Conservation (phyloP, 2,113 vertebrate species). For the Perccottus glenii region DNA sequence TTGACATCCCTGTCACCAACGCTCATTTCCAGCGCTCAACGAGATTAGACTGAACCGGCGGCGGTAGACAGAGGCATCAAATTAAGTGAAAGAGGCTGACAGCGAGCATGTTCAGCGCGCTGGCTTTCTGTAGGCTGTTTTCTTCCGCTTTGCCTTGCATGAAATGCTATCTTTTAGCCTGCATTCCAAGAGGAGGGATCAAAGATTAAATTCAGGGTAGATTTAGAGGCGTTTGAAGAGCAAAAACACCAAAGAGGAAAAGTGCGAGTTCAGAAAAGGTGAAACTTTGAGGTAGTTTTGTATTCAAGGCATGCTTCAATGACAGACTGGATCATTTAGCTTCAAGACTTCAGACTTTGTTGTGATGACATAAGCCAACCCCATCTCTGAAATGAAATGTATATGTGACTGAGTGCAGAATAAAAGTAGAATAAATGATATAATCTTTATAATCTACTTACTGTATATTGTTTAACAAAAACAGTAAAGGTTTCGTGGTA, state of each 20-base stretch:
- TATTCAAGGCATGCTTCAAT: slow-evolving; percentile 38
- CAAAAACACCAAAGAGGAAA: slow-evolving; percentile 30
- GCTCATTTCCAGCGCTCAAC: slow-evolving; percentile 73
- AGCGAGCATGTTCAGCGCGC: slow-evolving; percentile 71
- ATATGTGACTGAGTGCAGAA: too few relatives aligned
- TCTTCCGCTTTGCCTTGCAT: slow-evolving; percentile 64
- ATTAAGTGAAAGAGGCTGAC: slow-evolving; percentile 74
- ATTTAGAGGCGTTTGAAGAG: slow-evolving; percentile 64
- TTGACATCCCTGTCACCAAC: slow-evolving; percentile 81
- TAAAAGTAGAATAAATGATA: too few relatives aligned
- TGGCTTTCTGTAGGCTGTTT: slow-evolving; percentile 72
- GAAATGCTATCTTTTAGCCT: slow-evolving; percentile 71
- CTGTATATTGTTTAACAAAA: too few relatives aligned
- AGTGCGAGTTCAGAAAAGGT: slow-evolving; percentile 38
- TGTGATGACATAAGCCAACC: slow-evolving; percentile 29
- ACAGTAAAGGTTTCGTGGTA: too few relatives aligned
- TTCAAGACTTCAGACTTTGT: slow-evolving; percentile 46
- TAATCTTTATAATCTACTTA: too few relatives aligned
- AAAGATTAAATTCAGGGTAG: slow-evolving; percentile 65
- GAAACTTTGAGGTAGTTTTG: slow-evolving; percentile 35
- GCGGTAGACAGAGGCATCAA: slow-evolving; percentile 73
- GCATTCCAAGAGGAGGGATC: slow-evolving; percentile 70
- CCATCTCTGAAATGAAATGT: background rate
- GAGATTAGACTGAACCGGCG: slow-evolving; percentile 76
- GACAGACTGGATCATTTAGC: slow-evolving; percentile 50